A percentile compares a stretch with the other conserved stretches of the same genome.
Evolutionary conservation across 2,113 vertebrate genomes (phyloP).

Genomic region (Athene cunicularia): DNA sequence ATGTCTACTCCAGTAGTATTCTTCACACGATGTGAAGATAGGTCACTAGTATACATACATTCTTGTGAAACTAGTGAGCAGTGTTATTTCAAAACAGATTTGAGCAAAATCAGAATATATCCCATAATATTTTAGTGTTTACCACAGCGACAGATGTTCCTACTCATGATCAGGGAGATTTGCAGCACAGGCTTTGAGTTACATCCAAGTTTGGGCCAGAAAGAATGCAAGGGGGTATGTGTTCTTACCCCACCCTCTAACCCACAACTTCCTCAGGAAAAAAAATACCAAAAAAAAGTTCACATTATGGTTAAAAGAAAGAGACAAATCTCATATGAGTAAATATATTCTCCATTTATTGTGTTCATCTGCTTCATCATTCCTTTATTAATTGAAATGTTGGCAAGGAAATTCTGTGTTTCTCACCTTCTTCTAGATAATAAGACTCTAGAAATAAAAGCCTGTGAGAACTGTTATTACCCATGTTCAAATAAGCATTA

Average conservation of each 20-base stretch:
- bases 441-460: constrained; percentile 7
- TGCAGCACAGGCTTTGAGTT: not conserved
- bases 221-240: not conserved
- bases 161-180: not conserved
- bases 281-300: not conserved
- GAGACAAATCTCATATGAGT: not conserved
- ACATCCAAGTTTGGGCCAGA: not conserved
- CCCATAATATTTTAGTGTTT: constrained; percentile 1
- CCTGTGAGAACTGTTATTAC: not conserved
- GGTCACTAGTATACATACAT: not conserved
- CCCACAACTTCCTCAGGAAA: constrained; percentile 18
- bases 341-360: constrained; percentile 16
- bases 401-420: constrained; percentile 3
- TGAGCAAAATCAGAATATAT: not conserved
- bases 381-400: not conserved
- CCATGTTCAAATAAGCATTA: not conserved
- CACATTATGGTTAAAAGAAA: not conserved
- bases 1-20: not conserved
- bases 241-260: not conserved
- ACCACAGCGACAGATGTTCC: not conserved
- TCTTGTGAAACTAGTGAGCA: not conserved
- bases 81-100: not conserved
- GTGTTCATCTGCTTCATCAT: not conserved
- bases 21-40: not conserved
- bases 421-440: not conserved